Conservation (phyloP, 2,113 vertebrate genomes). For the Chaenogobius annularis region DNA sequence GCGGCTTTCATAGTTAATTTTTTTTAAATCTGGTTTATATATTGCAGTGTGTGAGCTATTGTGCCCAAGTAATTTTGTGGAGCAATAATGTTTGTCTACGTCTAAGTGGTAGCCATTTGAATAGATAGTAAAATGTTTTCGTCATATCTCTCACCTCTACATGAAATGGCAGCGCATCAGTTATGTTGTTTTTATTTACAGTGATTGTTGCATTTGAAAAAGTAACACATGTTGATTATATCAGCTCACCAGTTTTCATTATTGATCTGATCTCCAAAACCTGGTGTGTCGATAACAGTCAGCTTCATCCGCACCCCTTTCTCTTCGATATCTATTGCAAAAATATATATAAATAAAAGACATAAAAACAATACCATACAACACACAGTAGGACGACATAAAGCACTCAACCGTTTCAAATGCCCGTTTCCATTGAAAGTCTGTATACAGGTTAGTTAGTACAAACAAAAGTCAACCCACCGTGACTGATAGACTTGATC, state of each 20-base stretch:
- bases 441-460: not conserved
- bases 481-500: slow-evolving; percentile 96
- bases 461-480: slow-evolving; percentile 63
- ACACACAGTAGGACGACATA: not conserved
- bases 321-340: slow-evolving; percentile 81
- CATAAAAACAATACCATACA: not conserved
- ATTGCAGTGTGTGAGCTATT: too few relatives aligned
- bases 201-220: not conserved
- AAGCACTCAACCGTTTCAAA: not conserved
- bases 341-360: not conserved
- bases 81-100: too few relatives aligned
- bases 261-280: slow-evolving; percentile 98
- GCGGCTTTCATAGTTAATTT: too few relatives aligned
- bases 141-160: too few relatives aligned
- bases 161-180: too few relatives aligned
- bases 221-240: not conserved
- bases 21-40: too few relatives aligned
- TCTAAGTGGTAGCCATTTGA: too few relatives aligned
- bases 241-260: slow-evolving; percentile 93
- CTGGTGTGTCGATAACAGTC: slow-evolving; percentile 94
- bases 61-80: too few relatives aligned
- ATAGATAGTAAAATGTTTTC: too few relatives aligned
- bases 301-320: slow-evolving; percentile 98
- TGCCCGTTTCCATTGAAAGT: not conserved
- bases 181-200: too few relatives aligned